phyloP scores from a whole-genome alignment of 2,797 vertebrate genomes.

The Chiloscyllium punctatum region DNA sequence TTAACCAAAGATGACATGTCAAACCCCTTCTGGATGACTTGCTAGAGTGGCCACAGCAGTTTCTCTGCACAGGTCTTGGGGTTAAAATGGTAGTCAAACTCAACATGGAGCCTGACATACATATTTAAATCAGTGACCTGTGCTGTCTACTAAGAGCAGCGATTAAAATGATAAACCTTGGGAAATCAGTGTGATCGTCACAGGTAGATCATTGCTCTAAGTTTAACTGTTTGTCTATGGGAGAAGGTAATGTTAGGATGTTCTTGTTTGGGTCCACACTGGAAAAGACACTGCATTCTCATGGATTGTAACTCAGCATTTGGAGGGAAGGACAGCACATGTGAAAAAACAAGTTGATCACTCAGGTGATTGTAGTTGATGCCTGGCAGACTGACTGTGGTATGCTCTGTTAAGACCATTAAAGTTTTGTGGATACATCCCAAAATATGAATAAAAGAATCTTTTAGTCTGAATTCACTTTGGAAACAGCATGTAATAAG shows the following conservation, averaged over 20 bases:
- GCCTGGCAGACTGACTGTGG: not conserved
- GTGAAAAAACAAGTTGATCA: not conserved
- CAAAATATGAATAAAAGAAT: not conserved
- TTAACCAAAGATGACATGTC: too few relatives aligned
- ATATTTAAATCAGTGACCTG: not conserved
- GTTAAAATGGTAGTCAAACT: not conserved
- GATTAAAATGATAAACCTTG: not conserved
- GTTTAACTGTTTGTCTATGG: not conserved
- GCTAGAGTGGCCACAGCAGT: not conserved
- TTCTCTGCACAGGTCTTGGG: not conserved
- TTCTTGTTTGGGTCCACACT: not conserved
- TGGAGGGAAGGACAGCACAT: not conserved
- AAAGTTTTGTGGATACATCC: not conserved
- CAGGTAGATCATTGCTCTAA: not conserved
- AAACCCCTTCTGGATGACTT: not conserved
- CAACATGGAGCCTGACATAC: not conserved
- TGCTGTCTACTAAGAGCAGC: not conserved
- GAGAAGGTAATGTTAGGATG: too few relatives aligned
- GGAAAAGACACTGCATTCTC: not conserved
- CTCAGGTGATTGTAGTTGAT: not conserved
- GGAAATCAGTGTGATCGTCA: not conserved
- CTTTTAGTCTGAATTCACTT: not conserved
- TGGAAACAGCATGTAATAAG: not conserved
- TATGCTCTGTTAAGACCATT: not conserved
- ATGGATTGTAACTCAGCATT: not conserved